phyloP scores from a whole-genome alignment of 37 sponge, comb jelly and placozoan genomes.

The Eunapius fragilis region DNA sequence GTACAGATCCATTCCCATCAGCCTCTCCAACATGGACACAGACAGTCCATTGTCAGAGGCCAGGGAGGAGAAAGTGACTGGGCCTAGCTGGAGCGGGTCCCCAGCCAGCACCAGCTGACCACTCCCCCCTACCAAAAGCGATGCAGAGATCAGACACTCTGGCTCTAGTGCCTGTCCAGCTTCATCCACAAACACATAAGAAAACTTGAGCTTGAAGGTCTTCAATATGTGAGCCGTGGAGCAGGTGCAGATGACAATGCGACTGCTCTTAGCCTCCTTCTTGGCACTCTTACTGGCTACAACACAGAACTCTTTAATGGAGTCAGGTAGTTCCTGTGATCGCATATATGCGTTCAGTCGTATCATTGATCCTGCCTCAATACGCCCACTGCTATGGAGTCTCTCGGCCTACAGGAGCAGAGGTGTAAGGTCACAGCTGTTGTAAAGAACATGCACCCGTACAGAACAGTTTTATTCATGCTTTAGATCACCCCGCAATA shows the following conservation, averaged over 20 bases:
- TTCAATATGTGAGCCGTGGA: constrained; percentile 65
- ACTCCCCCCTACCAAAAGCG: constrained; percentile 38
- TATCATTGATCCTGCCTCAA: constrained; percentile 45
- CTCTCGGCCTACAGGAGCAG: constrained; percentile 35
- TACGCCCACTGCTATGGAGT: constrained; percentile 19
- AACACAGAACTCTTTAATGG: constrained; percentile 48
- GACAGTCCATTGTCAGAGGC: constrained; percentile 60
- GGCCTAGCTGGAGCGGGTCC: constrained; percentile 82
- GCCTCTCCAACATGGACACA: constrained; percentile 73
- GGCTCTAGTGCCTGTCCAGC: constrained; percentile 87
- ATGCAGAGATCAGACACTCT: constrained; percentile 62
- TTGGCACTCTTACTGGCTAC: constrained; percentile 39
- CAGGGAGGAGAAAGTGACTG: constrained; percentile 53
- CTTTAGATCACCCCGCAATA: too few species aligned
- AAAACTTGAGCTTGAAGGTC: constrained; percentile 48
- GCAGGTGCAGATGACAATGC: constrained; percentile 73
- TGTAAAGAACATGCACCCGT: too few species aligned
- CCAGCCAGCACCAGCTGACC: constrained; percentile 73
- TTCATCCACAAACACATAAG: constrained; percentile 86
- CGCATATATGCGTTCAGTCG: constrained; percentile 80
- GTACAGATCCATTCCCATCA: constrained; percentile 60
- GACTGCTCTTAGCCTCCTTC: constrained; percentile 37
- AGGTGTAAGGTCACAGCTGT: neutral
- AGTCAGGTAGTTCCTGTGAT: constrained; percentile 19
- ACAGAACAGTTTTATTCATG: too few species aligned